These are phyloP conservation scores for Petroica traversi DNA, from an alignment of 2,113 vertebrate species.

Conservation along the genomic window DNA sequence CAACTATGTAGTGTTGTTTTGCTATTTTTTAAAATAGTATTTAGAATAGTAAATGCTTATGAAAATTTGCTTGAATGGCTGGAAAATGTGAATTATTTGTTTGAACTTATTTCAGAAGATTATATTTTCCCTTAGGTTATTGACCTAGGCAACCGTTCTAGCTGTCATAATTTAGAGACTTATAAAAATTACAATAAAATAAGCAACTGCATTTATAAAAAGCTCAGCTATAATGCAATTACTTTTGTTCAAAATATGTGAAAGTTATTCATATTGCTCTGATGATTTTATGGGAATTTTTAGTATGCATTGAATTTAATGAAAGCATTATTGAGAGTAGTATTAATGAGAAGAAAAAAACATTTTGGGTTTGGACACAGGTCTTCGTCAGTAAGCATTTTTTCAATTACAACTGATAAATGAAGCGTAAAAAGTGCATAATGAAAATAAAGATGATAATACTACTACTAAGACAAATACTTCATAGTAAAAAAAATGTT, in stretches of 20 bases:
- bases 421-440: background rate
- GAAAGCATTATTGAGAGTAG: background rate
- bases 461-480: background rate
- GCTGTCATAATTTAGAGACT: background rate
- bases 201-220: background rate
- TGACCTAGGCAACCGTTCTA: background rate
- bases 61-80: background rate
- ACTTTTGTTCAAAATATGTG: background rate
- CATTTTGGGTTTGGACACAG: background rate
- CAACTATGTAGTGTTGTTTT: background rate
- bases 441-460: background rate
- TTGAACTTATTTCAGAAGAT: background rate
- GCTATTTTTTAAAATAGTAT: background rate
- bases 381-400: background rate
- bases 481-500: background rate
- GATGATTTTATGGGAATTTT: background rate
- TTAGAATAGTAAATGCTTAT: background rate
- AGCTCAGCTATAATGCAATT: background rate
- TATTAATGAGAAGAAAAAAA: background rate
- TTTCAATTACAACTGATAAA: background rate
- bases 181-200: background rate
- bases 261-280: background rate
- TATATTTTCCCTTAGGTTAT: background rate
- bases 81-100: background rate
- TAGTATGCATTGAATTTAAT: background rate